phyloP scores from a whole-genome alignment of 2,113 vertebrate species.

The Cygnus buccinator region DNA sequence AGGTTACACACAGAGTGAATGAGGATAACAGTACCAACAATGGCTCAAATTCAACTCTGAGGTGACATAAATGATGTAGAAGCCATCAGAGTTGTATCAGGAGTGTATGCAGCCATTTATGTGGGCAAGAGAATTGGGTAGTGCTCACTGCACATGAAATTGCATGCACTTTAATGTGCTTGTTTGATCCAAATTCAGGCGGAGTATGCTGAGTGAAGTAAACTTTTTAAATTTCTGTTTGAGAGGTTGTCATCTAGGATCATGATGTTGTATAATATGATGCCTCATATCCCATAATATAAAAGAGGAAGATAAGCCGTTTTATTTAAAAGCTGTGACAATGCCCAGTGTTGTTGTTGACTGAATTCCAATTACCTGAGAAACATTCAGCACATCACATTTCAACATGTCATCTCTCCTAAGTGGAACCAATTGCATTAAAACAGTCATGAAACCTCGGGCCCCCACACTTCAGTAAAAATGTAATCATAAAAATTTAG shows the following conservation, averaged over 20 bases:
- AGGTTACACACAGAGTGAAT: not conserved
- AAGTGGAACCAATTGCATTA: conserved; percentile 76
- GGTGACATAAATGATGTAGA: not conserved
- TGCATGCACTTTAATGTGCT: not conserved
- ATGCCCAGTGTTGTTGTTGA: conserved; percentile 59
- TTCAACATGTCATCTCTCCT: conserved; percentile 67
- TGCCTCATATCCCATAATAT: not conserved
- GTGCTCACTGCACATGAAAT: not conserved
- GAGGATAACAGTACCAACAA: not conserved
- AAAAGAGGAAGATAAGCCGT: conserved; percentile 27
- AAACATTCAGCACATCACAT: conserved; percentile 59
- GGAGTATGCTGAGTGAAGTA: not conserved
- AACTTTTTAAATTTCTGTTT: conserved; percentile 55
- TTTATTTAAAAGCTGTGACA: conserved; percentile 56
- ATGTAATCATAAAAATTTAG: conserved; percentile 73
- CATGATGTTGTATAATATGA: conserved; percentile 27
- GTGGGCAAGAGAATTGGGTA: not conserved
- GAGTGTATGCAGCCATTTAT: not conserved
- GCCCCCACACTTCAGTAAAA: conserved; percentile 61
- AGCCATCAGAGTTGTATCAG: not conserved
- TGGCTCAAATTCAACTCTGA: not conserved
- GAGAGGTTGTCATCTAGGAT: conserved; percentile 21
- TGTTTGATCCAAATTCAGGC: conserved; percentile 26
- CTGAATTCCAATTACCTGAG: conserved; percentile 71
- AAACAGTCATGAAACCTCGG: conserved; percentile 61